Percentiles rank a stretch among this genome's conserved stretches.
These are phyloP conservation scores for Drosophila mercatorum DNA, from an alignment of 2,888 invertebrate genomes.

Conservation along the genomic window DNA sequence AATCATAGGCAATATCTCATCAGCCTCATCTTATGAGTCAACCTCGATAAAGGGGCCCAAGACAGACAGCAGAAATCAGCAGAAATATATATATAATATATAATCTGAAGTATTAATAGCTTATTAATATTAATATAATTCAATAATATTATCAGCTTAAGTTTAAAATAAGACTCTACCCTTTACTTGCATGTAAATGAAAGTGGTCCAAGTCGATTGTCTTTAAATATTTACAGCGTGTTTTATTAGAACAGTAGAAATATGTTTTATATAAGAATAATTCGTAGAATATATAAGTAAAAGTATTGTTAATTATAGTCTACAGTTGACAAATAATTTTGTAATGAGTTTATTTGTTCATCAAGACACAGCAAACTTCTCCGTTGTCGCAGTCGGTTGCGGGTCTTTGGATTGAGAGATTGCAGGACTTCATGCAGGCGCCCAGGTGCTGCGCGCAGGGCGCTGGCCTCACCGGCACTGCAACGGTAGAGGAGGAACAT, in stretches of 20 bases:
- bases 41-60: too few relatives aligned
- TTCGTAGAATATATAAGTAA: constrained; percentile 67
- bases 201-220: background rate
- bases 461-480: constrained; percentile 82
- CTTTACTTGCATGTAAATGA: background rate
- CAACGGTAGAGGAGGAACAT: constrained; percentile 19
- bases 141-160: too few relatives aligned
- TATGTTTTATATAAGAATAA: constrained; percentile 54
- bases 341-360: constrained; percentile 40
- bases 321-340: constrained; percentile 37
- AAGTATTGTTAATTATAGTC: constrained; percentile 68
- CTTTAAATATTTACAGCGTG: constrained; percentile 66
- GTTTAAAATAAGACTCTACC: too few relatives aligned
- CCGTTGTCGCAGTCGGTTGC: constrained; percentile 81
- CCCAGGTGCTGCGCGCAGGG: constrained; percentile 82
- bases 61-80: too few relatives aligned
- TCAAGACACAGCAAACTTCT: constrained; percentile 82
- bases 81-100: too few relatives aligned
- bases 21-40: too few relatives aligned
- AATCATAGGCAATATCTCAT: too few relatives aligned
- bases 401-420: constrained; percentile 70
- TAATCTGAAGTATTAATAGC: too few relatives aligned
- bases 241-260: constrained; percentile 71
- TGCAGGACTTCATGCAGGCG: constrained; percentile 79
- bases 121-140: too few relatives aligned